These are phyloP conservation scores for roundworm (Caenorhabditis elegans) DNA, from an alignment of 1,140 invertebrate genomes.

Conservation along the genomic window WBcel235 BX284603.4:9170001-9170500, in stretches of 20 bases:
- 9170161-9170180: constrained; percentile 39
- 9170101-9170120: constrained; percentile 42
- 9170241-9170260: constrained; percentile 43
- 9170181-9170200: constrained; percentile 40
- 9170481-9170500: constrained; percentile 43
- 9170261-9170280: not conserved
- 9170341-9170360: too few species aligned
- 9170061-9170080: constrained; percentile 12
- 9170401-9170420: constrained; percentile 60
- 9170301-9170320: too few species aligned
- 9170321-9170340: too few species aligned
- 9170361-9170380: constrained; percentile 37
- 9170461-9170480: constrained; percentile 25
- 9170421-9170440: constrained; percentile 42
- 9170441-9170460: constrained; percentile 53
- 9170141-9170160: constrained; percentile 45
- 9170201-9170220: constrained; percentile 37
- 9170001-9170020: not conserved
- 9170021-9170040: too few species aligned
- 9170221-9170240: constrained; percentile 24
- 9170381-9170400: constrained; percentile 62
- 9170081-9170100: constrained; percentile 36
- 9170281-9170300: too few species aligned
- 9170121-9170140: constrained; percentile 46
- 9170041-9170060: not conserved